Percentiles rank a stretch among this genome's conserved stretches.
phyloP scores from a whole-genome alignment of 2,113 vertebrate species.

The Peromyscus californicus region DNA sequence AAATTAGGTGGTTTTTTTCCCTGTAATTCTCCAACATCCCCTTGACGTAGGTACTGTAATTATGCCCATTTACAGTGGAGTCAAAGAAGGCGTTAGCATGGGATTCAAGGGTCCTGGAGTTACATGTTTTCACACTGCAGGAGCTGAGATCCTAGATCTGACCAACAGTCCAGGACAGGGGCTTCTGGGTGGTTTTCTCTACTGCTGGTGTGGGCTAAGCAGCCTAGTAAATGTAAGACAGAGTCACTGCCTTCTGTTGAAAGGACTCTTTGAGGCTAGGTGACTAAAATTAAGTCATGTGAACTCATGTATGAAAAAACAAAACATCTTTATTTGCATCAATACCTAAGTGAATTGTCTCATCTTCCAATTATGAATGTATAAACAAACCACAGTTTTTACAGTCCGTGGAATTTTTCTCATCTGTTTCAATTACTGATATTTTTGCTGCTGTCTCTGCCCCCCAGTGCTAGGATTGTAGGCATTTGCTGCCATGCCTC shows the following conservation, averaged over 20 bases:
- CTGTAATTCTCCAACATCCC: neutral
- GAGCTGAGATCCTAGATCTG: neutral
- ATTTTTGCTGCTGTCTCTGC: accelerated
- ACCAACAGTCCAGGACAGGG: neutral
- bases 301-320: neutral
- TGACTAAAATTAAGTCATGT: neutral
- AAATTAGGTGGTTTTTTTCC: no score
- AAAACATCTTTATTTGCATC: accelerated
- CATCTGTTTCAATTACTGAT: accelerated
- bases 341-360: no score
- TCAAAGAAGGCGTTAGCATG: neutral
- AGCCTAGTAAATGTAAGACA: neutral
- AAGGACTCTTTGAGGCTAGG: neutral
- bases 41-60: accelerated
- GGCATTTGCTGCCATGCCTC: neutral
- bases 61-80: neutral
- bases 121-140: neutral
- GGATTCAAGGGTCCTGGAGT: neutral
- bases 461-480: neutral
- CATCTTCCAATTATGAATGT: accelerated
- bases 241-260: neutral
- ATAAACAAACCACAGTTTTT: no score
- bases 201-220: neutral
- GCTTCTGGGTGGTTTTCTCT: neutral
- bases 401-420: accelerated